phyloP scores from a whole-genome alignment of 2,797 vertebrate species.

The Apogon hyalosoma region DNA sequence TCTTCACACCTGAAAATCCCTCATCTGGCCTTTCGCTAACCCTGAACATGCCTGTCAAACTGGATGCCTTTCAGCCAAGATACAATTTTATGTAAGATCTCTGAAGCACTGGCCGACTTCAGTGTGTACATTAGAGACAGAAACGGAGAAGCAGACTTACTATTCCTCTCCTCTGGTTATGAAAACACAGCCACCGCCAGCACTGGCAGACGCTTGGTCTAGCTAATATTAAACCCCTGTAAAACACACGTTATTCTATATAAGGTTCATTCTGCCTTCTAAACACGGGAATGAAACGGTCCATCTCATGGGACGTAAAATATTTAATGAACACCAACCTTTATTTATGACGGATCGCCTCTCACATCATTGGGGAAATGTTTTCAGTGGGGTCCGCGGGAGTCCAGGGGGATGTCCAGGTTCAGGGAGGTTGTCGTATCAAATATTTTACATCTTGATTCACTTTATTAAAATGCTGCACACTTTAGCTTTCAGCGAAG shows the following conservation, averaged over 20 bases:
- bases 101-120: conserved; percentile 18
- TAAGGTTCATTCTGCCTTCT: conserved; percentile 37
- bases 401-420: conserved; percentile 40
- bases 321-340: conserved; percentile 52
- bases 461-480: conserved; percentile 52
- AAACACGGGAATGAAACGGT: conserved; percentile 47
- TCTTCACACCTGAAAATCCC: no score
- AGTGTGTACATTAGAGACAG: conserved; percentile 19
- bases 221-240: conserved; percentile 64
- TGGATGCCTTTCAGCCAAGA: conserved; percentile 32
- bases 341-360: conserved; percentile 49
- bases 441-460: conserved; percentile 67
- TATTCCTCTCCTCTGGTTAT: conserved; percentile 62
- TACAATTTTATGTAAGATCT: conserved; percentile 33
- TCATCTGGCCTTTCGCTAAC: conserved; percentile 40
- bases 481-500: conserved; percentile 21
- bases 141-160: conserved; percentile 47
- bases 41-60: conserved; percentile 29
- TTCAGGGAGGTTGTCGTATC: conserved; percentile 54
- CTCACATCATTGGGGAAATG: conserved; percentile 44
- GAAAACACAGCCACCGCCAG: conserved; percentile 66
- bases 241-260: conserved; percentile 62
- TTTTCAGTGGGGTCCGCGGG: conserved; percentile 54
- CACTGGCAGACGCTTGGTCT: conserved; percentile 58
- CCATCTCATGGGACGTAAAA: conserved; percentile 46